Base-by-base conservation (phyloP, 1,140 invertebrate species). In the Drosophila nasuta region DNA sequence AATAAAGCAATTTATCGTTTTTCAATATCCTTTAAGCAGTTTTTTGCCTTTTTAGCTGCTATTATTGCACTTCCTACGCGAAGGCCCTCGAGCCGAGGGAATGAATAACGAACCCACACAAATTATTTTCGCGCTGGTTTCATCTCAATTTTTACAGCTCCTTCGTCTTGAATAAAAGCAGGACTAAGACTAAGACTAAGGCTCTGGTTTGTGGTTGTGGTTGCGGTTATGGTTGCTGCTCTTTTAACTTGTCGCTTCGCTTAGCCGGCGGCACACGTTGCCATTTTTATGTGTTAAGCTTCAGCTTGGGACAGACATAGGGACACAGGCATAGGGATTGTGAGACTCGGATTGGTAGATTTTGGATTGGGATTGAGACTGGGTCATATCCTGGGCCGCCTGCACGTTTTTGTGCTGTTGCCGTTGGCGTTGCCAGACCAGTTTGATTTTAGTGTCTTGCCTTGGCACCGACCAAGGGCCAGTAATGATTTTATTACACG, bases 401-500 rank as follows among this genome's bases (percentile, higher is more conserved):
- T 76, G 74, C 77, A 67, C 73, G 74, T 76, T 79, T 79, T 69
- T 56, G 58, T 58, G 25, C 64, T 56, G 45, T 33, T 17, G 81
- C 79, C 81, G 59, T 30, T 67, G 81, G 79, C 67, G 66, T 68
- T 71, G 52, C 67, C 52, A 66, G 75, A 78, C 79, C 56, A 70
- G 83, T 82, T 86, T 86, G 80, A 82, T 86, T 85, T 81, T 86
- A 87, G 63, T 79, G 73, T 41, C 62, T 33, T 33, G 30, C 30
- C 30, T 38, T 45, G 45, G 58, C 13, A 49, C 43, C 28, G 45
- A 41, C 49, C 46, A 59, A 77, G 20, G 59, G 66, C 73, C 76
- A 78, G 85, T 89, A 88, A 88, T 88, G 85, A 88, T 88, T 88
- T 88, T 88, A 89, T 88, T 88, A 88, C 85, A 81, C 68, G 77